A percentile compares a stretch with the other conserved stretches of the same genome.
Evolutionary conservation across 2,888 invertebrate species (phyloP).

Genomic region (Chelonus formosanus): DNA sequence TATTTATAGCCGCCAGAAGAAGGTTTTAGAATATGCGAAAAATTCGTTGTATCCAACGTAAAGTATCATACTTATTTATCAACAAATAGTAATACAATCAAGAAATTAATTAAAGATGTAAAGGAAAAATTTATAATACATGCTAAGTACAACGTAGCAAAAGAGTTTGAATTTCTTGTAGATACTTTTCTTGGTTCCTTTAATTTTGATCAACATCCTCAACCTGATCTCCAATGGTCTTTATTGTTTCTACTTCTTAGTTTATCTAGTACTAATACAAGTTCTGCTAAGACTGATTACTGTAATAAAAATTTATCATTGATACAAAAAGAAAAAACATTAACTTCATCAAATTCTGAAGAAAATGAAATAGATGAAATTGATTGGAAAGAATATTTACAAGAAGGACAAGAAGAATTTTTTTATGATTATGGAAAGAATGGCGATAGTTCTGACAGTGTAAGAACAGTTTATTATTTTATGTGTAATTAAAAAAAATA

Average conservation of each 20-base stretch:
- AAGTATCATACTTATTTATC: constrained; percentile 65
- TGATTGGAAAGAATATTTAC: constrained; percentile 67
- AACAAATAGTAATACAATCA: constrained; percentile 65
- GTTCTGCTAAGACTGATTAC: neutral
- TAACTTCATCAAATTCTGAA: constrained; percentile 42
- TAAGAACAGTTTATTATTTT: too few relatives aligned
- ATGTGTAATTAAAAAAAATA: too few relatives aligned
- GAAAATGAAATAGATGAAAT: constrained; percentile 61
- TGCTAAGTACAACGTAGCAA: constrained; percentile 65
- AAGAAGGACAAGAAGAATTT: constrained; percentile 64
- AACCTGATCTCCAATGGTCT: constrained; percentile 67
- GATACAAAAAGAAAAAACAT: constrained; percentile 44
- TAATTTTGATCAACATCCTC: constrained; percentile 60
- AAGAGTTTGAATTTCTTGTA: constrained; percentile 61
- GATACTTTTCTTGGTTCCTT: constrained; percentile 56
- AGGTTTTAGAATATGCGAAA: constrained; percentile 62
- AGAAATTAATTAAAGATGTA: constrained; percentile 64
- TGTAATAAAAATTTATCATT: constrained; percentile 37
- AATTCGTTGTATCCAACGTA: constrained; percentile 63
- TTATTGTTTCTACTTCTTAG: constrained; percentile 65
- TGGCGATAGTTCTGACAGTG: constrained; percentile 13
- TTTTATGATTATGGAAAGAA: constrained; percentile 56
- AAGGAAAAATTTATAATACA: constrained; percentile 65
- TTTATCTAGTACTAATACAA: constrained; percentile 52
- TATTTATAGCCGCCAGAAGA: constrained; percentile 59